A percentile compares a stretch with the other conserved stretches of the same genome.
Evolutionary conservation across 2,113 vertebrate species (phyloP).

Genomic region (Salvelinus namaycush): DNA sequence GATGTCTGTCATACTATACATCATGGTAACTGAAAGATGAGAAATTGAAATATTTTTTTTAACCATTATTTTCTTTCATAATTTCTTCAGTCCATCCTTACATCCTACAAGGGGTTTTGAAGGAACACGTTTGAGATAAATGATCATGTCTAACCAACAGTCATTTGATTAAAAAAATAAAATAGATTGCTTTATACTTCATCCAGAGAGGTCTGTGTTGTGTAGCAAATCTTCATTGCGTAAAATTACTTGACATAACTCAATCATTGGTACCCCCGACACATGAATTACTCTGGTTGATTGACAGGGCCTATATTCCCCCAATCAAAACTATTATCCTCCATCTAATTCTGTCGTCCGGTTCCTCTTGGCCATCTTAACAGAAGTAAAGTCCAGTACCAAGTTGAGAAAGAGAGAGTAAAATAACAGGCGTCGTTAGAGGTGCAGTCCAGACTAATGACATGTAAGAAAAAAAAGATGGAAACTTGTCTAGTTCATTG

Average conservation of each 20-base stretch:
- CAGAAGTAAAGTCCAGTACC: constrained; percentile 19
- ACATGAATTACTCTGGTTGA: constrained; percentile 20
- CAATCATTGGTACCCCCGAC: background rate
- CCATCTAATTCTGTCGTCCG: constrained; percentile 9
- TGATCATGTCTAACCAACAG: constrained; percentile 12
- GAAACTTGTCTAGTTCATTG: constrained; percentile 50
- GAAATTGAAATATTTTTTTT: constrained; percentile 48
- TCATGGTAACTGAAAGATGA: constrained; percentile 53
- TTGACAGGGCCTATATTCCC: constrained; percentile 23
- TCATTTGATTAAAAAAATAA: constrained; percentile 2
- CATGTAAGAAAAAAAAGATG: constrained; percentile 25
- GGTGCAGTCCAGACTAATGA: constrained; percentile 46
- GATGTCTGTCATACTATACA: constrained; percentile 54
- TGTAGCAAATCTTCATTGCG: constrained; percentile 45
- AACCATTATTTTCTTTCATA: constrained; percentile 41
- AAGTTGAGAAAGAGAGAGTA: constrained; percentile 23
- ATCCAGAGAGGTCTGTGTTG: constrained; percentile 48
- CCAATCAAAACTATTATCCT: background rate
- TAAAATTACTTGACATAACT: background rate
- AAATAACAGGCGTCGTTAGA: constrained; percentile 32
- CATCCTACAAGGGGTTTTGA: constrained; percentile 33
- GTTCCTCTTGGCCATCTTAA: constrained; percentile 18
- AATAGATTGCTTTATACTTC: constrained; percentile 34
- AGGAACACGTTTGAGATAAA: background rate
- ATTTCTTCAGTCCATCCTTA: constrained; percentile 39